Base-by-base conservation (phyloP, 2,113 vertebrate species). In the Oreotrochilus melanogaster region DNA sequence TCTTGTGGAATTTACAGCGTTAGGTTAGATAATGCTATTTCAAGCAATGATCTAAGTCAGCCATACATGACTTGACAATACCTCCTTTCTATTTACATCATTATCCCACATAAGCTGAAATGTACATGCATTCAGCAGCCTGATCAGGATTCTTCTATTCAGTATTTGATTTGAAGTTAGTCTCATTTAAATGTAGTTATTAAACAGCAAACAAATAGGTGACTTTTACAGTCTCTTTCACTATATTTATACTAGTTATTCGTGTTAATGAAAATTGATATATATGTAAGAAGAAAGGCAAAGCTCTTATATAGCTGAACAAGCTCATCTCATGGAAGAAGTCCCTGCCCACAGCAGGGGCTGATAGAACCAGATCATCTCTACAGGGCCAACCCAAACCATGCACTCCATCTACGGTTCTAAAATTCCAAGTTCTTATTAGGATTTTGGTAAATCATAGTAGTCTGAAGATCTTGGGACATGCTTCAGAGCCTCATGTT, bases 1-100 rank as follows among this genome's bases (percentile, higher is more conserved):
- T 99, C 90, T 75, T 80, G 47, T 16, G 82, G 71, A 78, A 95
- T 83, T 92, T 37, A 82, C 66, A 96, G 62, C 27, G 14, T 66
- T 61, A 80, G 2, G 3, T 88, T 37, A 90, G 72, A 74, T 60
- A 71, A 72, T 12, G 25, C 19, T 70, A 62, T 23, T 30, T 61
- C 80, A 53, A 66, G 22, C 72, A 35, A 21, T 60, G 18, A 61
- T 43, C 56, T 39, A 39, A 71, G 61, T 37, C 6, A 6, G 17
- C 60, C 18, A 7, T n/a, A 8, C 21, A 19, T 62, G n/a, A 58
- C 24, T 51, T 24, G 18, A 39, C 18, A 50, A 18, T 25, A 8
- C 47, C 3, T 81, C 13, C 37, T 78, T 86, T 81, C 51, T 8
- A 5, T 61, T 76, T 73, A 48, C 9, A 17, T 62, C 21, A 1